Percentiles rank a stretch among this genome's conserved stretches.
Conservation (phyloP, 1,140 invertebrate genomes). For the Euschistus heros region DNA sequence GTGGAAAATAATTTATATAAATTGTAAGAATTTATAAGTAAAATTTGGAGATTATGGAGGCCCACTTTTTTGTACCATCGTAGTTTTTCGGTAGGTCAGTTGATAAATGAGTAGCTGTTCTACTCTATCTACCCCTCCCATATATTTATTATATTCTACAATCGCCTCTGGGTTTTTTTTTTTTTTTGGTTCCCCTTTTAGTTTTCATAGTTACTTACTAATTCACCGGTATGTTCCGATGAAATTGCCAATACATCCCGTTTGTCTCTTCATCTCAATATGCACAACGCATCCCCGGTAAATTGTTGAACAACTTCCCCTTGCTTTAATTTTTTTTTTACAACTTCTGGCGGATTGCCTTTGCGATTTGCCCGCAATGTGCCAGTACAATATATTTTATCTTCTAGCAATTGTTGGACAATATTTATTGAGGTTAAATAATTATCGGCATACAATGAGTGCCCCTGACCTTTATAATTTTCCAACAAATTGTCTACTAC, state of each 20-base stretch:
- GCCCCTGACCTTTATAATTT: constrained; percentile 20
- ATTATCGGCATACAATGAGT: constrained; percentile 26
- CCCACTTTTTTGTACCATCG: no score
- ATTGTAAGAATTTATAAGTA: no score
- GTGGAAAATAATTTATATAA: no score
- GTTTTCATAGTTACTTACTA: neutral
- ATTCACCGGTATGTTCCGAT: no score
- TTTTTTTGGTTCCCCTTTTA: neutral
- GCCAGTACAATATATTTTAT: no score
- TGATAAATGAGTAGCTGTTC: no score
- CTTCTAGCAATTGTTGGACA: no score
- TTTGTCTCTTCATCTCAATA: constrained; percentile 38
- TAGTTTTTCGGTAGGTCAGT: no score
- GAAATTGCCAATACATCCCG: constrained; percentile 22
- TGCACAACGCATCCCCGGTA: constrained; percentile 33
- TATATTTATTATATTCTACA: constrained; percentile 28
- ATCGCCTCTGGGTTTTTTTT: constrained; percentile 19
- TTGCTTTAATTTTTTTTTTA: constrained; percentile 34
- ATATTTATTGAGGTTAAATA: constrained; percentile 37
- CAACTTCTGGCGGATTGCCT: constrained; percentile 34
- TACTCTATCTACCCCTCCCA: no score
- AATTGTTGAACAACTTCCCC: constrained; percentile 33
- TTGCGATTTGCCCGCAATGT: no score
- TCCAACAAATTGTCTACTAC: constrained; percentile 24
- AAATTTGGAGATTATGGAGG: no score